Base-by-base conservation (phyloP, 2,888 invertebrate genomes). In the Dione juno region DNA sequence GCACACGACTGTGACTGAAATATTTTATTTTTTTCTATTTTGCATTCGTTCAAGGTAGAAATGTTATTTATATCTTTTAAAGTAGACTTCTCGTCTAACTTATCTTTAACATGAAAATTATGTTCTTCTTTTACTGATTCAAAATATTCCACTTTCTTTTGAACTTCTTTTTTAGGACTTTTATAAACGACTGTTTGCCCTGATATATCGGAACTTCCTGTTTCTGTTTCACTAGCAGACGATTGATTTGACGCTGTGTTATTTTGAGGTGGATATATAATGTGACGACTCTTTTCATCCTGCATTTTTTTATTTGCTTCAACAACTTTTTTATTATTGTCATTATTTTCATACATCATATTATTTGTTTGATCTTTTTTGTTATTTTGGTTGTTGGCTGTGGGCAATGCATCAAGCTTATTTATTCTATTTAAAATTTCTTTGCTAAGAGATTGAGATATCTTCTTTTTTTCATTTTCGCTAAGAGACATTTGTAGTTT, bases 141-240 rank as follows among this genome's bases (percentile, higher is more conserved):
- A 82, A 97, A 97, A 87, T 96, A 97, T 83, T 96, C 95, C 0
- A 97, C 96, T 85, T 96, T 97, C 78, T 95, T 95, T 69, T 95
- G 94, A 0, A 96, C 95, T 76, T 95, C 95, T 70, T 95, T 95
- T 73, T 94, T 94, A 2, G 93, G 91, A 10, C 90, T 94, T 52
- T 94, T 91, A 76, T 93, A 94, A 67, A 96, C 95, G 0, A 96
- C 96, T 0, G 96, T 96, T 84, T 93, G 95, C 58, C 94, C 94
- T 0, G 96, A 96, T 57, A 95, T 94, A 79, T 96, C 96, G 0
- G 96, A 96, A 81, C 96, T 95, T 1, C 94, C 95, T 66, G 96
- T 96, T 82, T 96, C 96, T 0, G 95, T 95, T 88, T 96, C 96
- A 81, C 95, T 95, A 37, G 94, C 92, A 2, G 95, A 94, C 11